phyloP scores from a whole-genome alignment of 2,888 invertebrate species.

The Cerastis rubricosa region DNA sequence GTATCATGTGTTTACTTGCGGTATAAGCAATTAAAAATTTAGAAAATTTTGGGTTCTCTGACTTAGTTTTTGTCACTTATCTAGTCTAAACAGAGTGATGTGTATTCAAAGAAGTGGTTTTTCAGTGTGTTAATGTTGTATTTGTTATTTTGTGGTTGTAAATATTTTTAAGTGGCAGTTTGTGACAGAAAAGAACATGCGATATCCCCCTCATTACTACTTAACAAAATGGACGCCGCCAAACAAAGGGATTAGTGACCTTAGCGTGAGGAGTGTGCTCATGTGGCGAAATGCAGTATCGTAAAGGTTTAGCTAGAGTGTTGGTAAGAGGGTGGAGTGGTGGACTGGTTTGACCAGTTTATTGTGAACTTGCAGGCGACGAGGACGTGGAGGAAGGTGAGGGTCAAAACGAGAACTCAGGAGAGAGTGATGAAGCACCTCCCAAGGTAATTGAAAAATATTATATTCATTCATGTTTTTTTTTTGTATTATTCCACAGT shows the following conservation, averaged over 20 bases:
- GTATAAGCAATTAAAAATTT: conserved; percentile 90
- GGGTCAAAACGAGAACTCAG: conserved; percentile 93
- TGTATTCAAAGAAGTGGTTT: conserved; percentile 67
- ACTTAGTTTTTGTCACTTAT: conserved; percentile 63
- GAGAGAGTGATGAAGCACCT: conserved; percentile 93
- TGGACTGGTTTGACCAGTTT: conserved; percentile 86
- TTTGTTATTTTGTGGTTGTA: conserved; percentile 87
- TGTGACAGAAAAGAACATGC: conserved; percentile 92
- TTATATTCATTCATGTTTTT: conserved; percentile 53
- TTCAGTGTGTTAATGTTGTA: conserved; percentile 74
- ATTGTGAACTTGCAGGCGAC: conserved; percentile 89
- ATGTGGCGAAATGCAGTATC: conserved; percentile 75
- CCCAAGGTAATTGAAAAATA: conserved; percentile 87
- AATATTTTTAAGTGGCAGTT: conserved; percentile 90
- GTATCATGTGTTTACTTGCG: conserved; percentile 92
- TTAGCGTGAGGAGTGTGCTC: conserved; percentile 88
- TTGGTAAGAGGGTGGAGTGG: conserved; percentile 75
- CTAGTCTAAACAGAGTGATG: conserved; percentile 61
- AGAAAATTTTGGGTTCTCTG: conserved; percentile 79
- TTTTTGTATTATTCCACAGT: conserved; percentile 48
- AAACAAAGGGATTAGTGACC: conserved; percentile 94
- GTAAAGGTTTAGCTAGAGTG: conserved; percentile 73
- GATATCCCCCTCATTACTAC: conserved; percentile 93
- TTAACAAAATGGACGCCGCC: conserved; percentile 95
- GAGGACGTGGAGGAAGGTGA: conserved; percentile 94